Percentiles rank a stretch among this genome's conserved stretches.
These are phyloP conservation scores for Ceyx margarethae DNA, from an alignment of 2,113 vertebrate species.

Conservation along the genomic window DNA sequence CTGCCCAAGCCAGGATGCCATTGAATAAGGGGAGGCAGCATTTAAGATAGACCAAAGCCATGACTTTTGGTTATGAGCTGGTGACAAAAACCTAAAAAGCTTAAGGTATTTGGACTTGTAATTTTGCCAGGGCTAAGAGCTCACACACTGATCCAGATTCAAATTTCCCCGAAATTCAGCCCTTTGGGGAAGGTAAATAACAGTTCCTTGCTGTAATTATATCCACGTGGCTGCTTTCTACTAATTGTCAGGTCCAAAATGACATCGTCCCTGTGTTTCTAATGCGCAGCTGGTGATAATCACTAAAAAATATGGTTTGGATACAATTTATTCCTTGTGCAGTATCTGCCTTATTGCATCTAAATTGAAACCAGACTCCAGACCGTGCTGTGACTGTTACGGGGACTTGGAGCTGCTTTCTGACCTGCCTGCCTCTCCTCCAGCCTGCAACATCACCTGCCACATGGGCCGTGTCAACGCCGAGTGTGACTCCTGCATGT, in stretches of 20 bases:
- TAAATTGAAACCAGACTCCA: neutral
- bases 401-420: neutral
- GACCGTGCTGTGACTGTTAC: rapidly evolving
- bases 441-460: conserved; percentile 87
- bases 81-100: neutral
- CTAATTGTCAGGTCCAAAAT: conserved; percentile 28
- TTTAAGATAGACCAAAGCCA: neutral
- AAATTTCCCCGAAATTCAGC: neutral
- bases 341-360: conserved; percentile 10
- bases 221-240: conserved; percentile 47
- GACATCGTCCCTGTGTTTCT: neutral
- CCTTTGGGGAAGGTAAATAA: conserved; percentile 34
- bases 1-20: neutral
- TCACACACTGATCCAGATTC: neutral
- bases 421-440: neutral
- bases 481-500: conserved; percentile 88
- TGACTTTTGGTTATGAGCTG: neutral
- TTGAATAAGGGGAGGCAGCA: neutral
- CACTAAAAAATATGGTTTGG: conserved; percentile 9
- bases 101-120: neutral
- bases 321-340: conserved; percentile 1
- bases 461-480: conserved; percentile 85
- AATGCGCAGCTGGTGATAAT: conserved; percentile 11
- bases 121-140: conserved; percentile 15
- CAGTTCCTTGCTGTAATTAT: conserved; percentile 20